Evolutionary conservation across 2,888 invertebrate genomes (phyloP).

Genomic region (Itoplectis maculator): DNA sequence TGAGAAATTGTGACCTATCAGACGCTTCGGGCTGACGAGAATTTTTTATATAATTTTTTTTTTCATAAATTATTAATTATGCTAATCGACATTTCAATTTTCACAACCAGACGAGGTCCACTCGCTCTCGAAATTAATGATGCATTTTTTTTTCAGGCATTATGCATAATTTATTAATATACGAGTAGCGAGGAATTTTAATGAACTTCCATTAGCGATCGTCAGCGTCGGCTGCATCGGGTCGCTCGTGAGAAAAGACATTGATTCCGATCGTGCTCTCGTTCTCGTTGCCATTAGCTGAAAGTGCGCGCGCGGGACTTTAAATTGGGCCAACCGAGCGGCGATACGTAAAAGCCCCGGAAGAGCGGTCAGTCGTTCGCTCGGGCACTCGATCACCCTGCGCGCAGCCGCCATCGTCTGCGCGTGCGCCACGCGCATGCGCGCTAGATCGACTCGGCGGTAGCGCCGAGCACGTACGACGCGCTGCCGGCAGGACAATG

Average conservation of each 20-base stretch:
- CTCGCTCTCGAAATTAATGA: neutral
- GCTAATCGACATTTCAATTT: too few relatives aligned
- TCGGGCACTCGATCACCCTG: slow-evolving; percentile 21
- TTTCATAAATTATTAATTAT: too few relatives aligned
- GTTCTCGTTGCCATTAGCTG: slow-evolving; percentile 35
- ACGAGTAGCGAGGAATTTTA: neutral
- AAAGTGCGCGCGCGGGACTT: neutral
- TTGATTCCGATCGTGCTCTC: slow-evolving; percentile 43
- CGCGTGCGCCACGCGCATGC: too few relatives aligned
- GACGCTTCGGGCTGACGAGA: too few relatives aligned
- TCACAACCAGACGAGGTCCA: too few relatives aligned
- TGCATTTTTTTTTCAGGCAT: neutral
- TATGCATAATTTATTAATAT: neutral
- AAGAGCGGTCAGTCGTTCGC: slow-evolving; percentile 30
- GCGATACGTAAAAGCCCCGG: slow-evolving; percentile 28
- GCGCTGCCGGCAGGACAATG: slow-evolving; percentile 57
- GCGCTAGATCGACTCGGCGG: slow-evolving; percentile 19
- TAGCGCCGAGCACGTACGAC: slow-evolving; percentile 20
- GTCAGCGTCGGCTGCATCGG: neutral
- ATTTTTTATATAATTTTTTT: neutral
- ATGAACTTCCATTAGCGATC: neutral
- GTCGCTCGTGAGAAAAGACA: slow-evolving; percentile 4
- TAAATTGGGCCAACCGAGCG: slow-evolving; percentile 28
- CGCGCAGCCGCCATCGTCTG: too few relatives aligned
- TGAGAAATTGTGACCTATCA: too few relatives aligned